Evolutionary conservation across 2,888 invertebrate species (phyloP).

Genomic region (Cephus sareptanus): DNA sequence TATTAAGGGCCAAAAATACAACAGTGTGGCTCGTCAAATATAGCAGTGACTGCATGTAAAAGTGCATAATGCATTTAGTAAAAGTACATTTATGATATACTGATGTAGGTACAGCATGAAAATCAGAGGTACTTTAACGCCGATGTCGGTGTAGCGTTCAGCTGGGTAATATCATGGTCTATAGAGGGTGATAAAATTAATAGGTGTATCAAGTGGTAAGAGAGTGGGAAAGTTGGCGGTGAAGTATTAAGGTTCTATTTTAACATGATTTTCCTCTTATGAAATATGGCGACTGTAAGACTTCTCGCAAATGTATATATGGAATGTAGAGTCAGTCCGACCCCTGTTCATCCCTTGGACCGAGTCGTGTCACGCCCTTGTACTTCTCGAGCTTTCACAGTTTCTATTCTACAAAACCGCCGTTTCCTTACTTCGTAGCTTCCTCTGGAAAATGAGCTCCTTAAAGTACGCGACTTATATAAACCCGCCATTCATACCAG

Average conservation of each 20-base stretch:
- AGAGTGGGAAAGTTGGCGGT: conserved; percentile 10
- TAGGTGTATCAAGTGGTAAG: background rate
- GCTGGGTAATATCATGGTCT: background rate
- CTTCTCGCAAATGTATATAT: conserved; percentile 19
- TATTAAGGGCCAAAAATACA: background rate
- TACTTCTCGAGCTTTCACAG: conserved; percentile 9
- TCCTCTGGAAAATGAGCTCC: conserved; percentile 26
- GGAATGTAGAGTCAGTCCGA: conserved; percentile 19
- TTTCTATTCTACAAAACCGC: background rate
- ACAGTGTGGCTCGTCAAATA: background rate
- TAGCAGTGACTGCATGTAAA: background rate
- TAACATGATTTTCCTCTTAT: conserved; percentile 25
- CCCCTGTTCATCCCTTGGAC: conserved; percentile 23
- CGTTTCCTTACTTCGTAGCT: background rate
- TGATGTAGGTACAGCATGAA: background rate
- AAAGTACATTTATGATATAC: background rate
- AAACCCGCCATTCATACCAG: background rate
- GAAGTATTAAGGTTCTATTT: conserved; percentile 34
- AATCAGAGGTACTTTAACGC: background rate
- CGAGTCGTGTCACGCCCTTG: conserved; percentile 24
- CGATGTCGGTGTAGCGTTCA: background rate
- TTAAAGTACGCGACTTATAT: background rate
- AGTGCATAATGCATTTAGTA: background rate
- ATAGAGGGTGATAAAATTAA: background rate
- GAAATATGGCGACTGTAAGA: conserved; percentile 27